Evolutionary conservation across 2,888 invertebrate genomes (phyloP).

Genomic region (Drosophila mercatorum): DNA sequence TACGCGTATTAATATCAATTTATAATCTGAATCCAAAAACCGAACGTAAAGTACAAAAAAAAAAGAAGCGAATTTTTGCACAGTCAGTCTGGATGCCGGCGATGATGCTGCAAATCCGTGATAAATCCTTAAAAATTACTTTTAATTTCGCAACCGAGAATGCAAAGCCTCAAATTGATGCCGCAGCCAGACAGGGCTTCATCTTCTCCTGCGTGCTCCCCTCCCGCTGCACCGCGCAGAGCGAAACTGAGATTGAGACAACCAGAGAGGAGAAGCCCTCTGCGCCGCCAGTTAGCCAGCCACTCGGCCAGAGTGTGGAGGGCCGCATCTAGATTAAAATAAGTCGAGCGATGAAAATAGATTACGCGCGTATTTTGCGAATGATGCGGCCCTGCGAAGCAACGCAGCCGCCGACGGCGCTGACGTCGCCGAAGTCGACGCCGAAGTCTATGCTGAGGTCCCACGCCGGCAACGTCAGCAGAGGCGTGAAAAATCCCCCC

Average conservation of each 20-base stretch:
- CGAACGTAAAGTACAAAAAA: constrained; percentile 22
- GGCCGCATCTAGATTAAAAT: constrained; percentile 67
- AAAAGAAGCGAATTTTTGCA: constrained; percentile 26
- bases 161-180: constrained; percentile 64
- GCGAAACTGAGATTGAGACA: constrained; percentile 19
- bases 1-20: constrained; percentile 73
- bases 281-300: constrained; percentile 29
- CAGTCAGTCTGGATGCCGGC: constrained; percentile 54
- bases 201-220: not conserved
- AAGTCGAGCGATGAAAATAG: constrained; percentile 75
- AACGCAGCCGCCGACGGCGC: constrained; percentile 19
- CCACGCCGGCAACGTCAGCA: constrained; percentile 23
- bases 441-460: not conserved
- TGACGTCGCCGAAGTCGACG: constrained; percentile 1
- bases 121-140: constrained; percentile 75
- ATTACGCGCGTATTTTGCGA: constrained; percentile 72
- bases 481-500: constrained; percentile 65
- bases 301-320: constrained; percentile 33
- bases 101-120: constrained; percentile 71
- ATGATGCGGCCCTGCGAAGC: constrained; percentile 48
- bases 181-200: constrained; percentile 26
- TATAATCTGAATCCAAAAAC: constrained; percentile 66
- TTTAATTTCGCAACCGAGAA: constrained; percentile 64
- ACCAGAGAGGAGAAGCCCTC: constrained; percentile 2
- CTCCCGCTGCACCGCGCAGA: constrained; percentile 31